Percentiles rank a stretch among this genome's conserved stretches.
phyloP scores from a whole-genome alignment of 2,888 invertebrate genomes.

The Leucoptera coffeella region DNA sequence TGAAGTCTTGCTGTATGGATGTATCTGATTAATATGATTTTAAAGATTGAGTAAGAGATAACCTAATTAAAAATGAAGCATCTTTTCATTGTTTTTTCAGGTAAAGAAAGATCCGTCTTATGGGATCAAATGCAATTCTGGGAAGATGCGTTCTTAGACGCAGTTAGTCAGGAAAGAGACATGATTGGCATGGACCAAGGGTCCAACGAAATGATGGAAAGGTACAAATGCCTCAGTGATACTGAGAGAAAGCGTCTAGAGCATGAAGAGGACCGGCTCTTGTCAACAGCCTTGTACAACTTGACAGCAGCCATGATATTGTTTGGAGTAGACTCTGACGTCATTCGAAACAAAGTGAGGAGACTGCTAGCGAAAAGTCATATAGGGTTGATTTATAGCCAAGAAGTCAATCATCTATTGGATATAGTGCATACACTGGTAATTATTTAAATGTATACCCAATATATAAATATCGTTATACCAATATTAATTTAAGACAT shows the following conservation, averaged over 20 bases:
- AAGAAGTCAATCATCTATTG: slow-evolving; percentile 92
- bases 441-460: too few species aligned
- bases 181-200: slow-evolving; percentile 99
- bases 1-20: too few species aligned
- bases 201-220: slow-evolving; percentile 97
- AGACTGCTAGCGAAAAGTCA: slow-evolving; percentile 96
- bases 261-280: slow-evolving; percentile 92
- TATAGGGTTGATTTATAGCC: slow-evolving; percentile 94
- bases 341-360: slow-evolving; percentile 79
- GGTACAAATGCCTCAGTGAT: slow-evolving; percentile 89
- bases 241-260: slow-evolving; percentile 91
- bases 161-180: slow-evolving; percentile 95
- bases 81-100: slow-evolving; percentile 11
- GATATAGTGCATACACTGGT: slow-evolving; percentile 94
- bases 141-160: slow-evolving; percentile 98
- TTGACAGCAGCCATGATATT: slow-evolving; percentile 93
- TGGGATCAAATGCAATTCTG: slow-evolving; percentile 99
- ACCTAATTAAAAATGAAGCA: not conserved
- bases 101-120: slow-evolving; percentile 77
- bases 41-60: too few species aligned
- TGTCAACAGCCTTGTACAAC: slow-evolving; percentile 95
- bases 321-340: slow-evolving; percentile 79
- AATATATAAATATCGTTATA: too few species aligned
- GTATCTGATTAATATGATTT: too few species aligned
- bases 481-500: too few species aligned